phyloP scores from a whole-genome alignment of 1,140 invertebrate genomes.

The Atta cephalotes region DNA sequence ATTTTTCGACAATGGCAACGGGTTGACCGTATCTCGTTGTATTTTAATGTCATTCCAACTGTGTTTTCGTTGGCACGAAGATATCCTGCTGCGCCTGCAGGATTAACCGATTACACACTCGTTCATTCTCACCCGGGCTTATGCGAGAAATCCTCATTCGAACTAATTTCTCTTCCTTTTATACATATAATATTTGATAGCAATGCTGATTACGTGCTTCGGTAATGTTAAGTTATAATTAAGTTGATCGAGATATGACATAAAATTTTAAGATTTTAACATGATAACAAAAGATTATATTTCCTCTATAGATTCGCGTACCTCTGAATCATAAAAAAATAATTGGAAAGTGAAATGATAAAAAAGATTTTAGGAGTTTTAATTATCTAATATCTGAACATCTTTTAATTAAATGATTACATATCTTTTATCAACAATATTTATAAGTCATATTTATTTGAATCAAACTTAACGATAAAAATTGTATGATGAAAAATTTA shows the following conservation, averaged over 20 bases:
- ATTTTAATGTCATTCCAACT: constrained; percentile 61
- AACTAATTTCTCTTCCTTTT: not conserved
- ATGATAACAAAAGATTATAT: constrained; percentile 11
- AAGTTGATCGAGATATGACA: not conserved
- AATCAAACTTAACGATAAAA: constrained; percentile 15
- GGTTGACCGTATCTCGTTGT: constrained; percentile 43
- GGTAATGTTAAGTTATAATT: not conserved
- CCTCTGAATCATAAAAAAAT: not conserved
- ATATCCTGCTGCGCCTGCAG: not conserved
- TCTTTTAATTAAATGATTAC: constrained; percentile 5
- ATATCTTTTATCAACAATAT: constrained; percentile 19
- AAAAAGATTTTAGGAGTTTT: constrained; percentile 1
- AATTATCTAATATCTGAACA: not conserved
- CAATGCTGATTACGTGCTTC: not conserved
- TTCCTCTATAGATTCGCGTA: not conserved
- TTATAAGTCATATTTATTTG: not conserved
- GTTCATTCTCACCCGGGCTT: not conserved
- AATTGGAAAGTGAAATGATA: not conserved
- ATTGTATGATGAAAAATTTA: not conserved
- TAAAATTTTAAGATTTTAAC: not conserved
- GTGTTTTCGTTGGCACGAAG: constrained; percentile 4
- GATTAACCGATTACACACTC: constrained; percentile 50
- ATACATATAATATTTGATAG: not conserved
- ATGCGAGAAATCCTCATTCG: not conserved
- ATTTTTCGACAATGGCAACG: constrained; percentile 60